Conservation (phyloP, 64 coral and sea anemone genomes). For the Dendrophyllia cribrosa region DNA sequence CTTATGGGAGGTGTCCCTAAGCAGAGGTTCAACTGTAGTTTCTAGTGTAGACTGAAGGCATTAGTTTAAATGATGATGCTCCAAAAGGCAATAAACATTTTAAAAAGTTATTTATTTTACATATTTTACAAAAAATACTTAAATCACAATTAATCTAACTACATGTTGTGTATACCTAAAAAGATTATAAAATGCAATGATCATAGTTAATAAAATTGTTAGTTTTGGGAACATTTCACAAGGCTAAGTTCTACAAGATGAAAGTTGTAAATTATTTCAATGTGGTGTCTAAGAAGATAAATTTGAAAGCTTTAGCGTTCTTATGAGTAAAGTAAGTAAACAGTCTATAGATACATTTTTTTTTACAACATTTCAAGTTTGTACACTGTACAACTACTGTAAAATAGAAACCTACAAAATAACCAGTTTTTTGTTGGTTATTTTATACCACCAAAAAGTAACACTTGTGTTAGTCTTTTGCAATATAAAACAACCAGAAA, state of each 20-base stretch:
- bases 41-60: too few species aligned
- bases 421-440: neutral
- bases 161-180: neutral
- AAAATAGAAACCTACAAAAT: neutral
- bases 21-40: too few species aligned
- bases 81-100: neutral
- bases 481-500: neutral
- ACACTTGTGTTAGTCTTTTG: neutral
- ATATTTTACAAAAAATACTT: slow-evolving; percentile 20
- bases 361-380: neutral
- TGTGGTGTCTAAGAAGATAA: neutral
- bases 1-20: too few species aligned
- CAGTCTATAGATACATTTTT: neutral
- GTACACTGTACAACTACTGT: neutral
- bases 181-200: slow-evolving; percentile 6
- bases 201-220: neutral
- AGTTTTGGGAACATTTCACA: neutral
- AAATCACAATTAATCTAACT: slow-evolving; percentile 12
- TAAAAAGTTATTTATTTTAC: slow-evolving; percentile 18
- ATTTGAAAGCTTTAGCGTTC: neutral
- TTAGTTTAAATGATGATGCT: too few species aligned
- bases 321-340: neutral
- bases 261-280: neutral
- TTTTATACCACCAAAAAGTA: neutral
- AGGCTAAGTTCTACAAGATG: neutral